Evolutionary conservation across 2,113 vertebrate genomes (phyloP), one percentile per base, ranked within the genome.

Genomic region (Lonchura striata): DNA sequence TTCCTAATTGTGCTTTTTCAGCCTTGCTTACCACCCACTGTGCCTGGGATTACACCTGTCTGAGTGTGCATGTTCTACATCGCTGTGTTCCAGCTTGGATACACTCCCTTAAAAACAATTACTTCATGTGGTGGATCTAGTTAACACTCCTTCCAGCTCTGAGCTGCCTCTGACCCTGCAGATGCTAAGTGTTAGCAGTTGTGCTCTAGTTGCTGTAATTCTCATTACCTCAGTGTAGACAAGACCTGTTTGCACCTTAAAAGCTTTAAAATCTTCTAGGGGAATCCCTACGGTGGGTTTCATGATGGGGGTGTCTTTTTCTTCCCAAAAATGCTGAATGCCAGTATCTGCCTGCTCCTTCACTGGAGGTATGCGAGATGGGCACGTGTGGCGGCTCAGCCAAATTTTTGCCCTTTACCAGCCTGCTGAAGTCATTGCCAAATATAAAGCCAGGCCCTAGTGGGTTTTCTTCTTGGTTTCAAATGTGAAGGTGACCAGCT

Each of bases 21-120:
- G 74, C 69, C 61, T 59, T 82, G 21, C 47, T 92, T 95, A 64
- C 91, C 95, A 95, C 92, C 94, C 95, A 70, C 91, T 0, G 14
- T 92, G 95, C 77, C 69, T 95, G 88, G 91, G 89, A 95, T 94
- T 95, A 94, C 96, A 97, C 95, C 94, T 95, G 94, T 95, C 47
- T 70, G n/a, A 49, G 33, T 78, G 56, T 90, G 76, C 56, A 21
- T 88, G 76, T 75, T 94, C 86, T 86, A 17, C 83, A 53, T 71
- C 35, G 53, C 92, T 82, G 69, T 82, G 57, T 57, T 95, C 91
- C 94, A 94, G 77, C 83, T 91, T 94, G 94, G 92, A 97, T 30
- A 70, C n/a, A 46, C 89, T 97, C 94, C 96, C 94, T 96, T 75
- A 88, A 95, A 95, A 96, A 96, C 86, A 97, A 88, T 89, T 83